Percentiles rank a stretch among this genome's conserved stretches.
Evolutionary conservation across 2,113 vertebrate genomes (phyloP).

Genomic region (Silurus glanis): DNA sequence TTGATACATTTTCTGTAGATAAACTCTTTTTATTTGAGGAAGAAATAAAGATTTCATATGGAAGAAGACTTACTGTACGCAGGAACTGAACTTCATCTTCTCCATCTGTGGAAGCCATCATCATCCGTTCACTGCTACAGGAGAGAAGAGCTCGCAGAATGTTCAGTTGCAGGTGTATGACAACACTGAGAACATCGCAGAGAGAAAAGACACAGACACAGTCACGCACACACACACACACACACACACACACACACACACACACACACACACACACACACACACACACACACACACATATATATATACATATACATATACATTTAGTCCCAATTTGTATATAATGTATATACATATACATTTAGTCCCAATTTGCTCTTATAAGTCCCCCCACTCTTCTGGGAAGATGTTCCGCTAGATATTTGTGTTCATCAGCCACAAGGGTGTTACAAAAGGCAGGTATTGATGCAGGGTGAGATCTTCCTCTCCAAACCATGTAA

Average conservation of each 20-base stretch:
- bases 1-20: background rate
- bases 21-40: background rate
- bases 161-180: background rate
- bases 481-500: too few relatives aligned
- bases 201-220: background rate
- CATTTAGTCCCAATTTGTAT: too few relatives aligned
- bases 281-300: background rate
- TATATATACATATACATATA: too few relatives aligned
- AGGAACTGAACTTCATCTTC: conserved; percentile 75
- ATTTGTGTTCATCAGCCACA: too few relatives aligned
- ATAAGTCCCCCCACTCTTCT: too few relatives aligned
- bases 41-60: too few relatives aligned
- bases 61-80: conserved; percentile 66
- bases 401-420: too few relatives aligned
- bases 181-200: background rate
- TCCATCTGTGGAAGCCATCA: conserved; percentile 57
- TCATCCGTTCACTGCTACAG: conserved; percentile 22
- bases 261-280: background rate
- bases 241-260: too few relatives aligned
- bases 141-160: background rate
- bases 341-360: too few relatives aligned
- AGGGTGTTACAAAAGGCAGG: too few relatives aligned
- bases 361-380: too few relatives aligned
- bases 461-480: too few relatives aligned
- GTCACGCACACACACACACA: background rate